Base-by-base conservation (phyloP, 2,888 invertebrate species). In the Trichogramma evanescens region DNA sequence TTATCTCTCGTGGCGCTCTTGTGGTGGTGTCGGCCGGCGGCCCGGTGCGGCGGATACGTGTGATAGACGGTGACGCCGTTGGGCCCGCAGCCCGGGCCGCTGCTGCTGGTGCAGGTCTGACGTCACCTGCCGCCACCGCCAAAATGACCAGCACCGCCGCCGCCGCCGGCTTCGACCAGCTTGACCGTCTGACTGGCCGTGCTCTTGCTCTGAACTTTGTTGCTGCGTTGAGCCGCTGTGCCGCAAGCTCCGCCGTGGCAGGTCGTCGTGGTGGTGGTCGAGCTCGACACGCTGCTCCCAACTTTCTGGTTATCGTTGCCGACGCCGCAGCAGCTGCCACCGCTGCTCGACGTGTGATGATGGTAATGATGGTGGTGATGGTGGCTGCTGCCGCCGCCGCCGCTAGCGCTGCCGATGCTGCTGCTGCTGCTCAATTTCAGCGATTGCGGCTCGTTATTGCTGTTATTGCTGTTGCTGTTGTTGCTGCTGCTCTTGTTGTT, bases 21-120 rank as follows among this genome's bases (percentile, higher is more conserved):
- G 54, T 70, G 71, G 58, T 75, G 75, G 53, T 76, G 75, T 65
- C 76, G 75, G 64, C 70, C 70, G 61, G 72, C 71, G 61, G 73
- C 72, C 48, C 78, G 67, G 63, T 78, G 75, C 42, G 76, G 77
- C 52, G 78, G 78, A 59, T 78, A 78, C 54, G 78, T 78, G 60
- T 77, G 74, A 66, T 78, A 78, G 56, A 76, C 72, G 68, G 76
- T 73, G 61, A 68, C 72, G 54, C 72, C 72, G 26, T 26, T 26
- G 26, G 26, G 26, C 26, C 26, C 26, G 26, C 26, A 26, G 26
- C 26, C 26, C 1, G 26, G 26, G 26, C 26, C 26, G 26, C 26
- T 26, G 26, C 26, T 26, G 54, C 76, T 76, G 62, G 75, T 72
- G 66, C 74, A 74, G 63, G 77, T 73, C 60, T 77, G 77, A 75